These are phyloP conservation scores for Seira musarum DNA, from an alignment of 2,888 invertebrate genomes.

Conservation along the genomic window DNA sequence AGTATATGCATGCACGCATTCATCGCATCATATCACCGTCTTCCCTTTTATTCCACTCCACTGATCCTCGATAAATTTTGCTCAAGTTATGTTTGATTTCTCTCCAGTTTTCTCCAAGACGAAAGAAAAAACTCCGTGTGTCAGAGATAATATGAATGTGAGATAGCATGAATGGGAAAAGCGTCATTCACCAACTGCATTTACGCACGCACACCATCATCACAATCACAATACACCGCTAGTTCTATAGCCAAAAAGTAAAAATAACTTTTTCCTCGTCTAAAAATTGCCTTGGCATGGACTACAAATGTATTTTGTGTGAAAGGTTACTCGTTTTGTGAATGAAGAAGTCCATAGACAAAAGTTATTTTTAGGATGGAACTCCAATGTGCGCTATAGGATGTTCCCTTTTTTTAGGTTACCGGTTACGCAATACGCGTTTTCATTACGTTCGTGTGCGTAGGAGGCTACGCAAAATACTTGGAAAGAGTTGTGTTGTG, in stretches of 20 bases:
- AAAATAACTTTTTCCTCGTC: not conserved
- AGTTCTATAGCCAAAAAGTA: not conserved
- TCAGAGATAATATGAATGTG: not conserved
- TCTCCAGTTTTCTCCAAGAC: no score
- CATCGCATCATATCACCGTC: no score
- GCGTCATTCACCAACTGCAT: not conserved
- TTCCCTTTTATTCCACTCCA: no score
- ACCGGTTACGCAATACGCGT: not conserved
- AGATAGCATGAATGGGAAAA: not conserved
- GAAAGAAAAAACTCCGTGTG: no score
- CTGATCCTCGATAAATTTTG: no score
- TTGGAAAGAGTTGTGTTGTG: no score
- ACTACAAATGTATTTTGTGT: not conserved
- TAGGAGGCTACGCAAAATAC: not conserved
- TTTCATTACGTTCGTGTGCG: not conserved
- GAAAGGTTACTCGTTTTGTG: slow-evolving; percentile 24
- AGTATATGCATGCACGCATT: slow-evolving; percentile 16
- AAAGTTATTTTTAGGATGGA: slow-evolving; percentile 19
- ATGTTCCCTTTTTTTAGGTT: not conserved
- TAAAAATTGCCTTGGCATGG: not conserved
- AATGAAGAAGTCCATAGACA: slow-evolving; percentile 46
- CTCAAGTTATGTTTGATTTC: no score
- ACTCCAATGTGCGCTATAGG: not conserved
- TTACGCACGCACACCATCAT: not conserved
- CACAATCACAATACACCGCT: no score